phyloP scores from a whole-genome alignment of 2,888 invertebrate genomes.

The Sturmia bella region DNA sequence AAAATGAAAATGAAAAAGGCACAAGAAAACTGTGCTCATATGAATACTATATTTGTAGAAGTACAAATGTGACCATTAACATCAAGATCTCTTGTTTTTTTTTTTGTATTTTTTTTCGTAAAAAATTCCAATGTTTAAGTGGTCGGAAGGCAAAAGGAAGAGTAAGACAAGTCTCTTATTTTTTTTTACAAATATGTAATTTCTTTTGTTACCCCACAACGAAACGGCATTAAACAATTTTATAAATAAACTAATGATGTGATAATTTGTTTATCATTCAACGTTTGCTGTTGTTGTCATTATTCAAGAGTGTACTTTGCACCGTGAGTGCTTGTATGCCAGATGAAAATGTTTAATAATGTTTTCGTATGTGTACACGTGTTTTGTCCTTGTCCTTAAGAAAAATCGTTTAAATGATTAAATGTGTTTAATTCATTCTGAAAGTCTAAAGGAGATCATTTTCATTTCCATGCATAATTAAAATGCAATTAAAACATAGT shows the following conservation, averaged over 20 bases:
- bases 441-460: not conserved
- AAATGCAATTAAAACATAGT: not conserved
- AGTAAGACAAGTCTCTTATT: not conserved
- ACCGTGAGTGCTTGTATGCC: slow-evolving; percentile 3
- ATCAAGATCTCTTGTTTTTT: slow-evolving; percentile 5
- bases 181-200: slow-evolving; percentile 11
- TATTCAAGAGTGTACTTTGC: slow-evolving; percentile 30
- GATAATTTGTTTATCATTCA: slow-evolving; percentile 60
- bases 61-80: slow-evolving; percentile 3
- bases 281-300: slow-evolving; percentile 38
- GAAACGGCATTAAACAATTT: slow-evolving; percentile 31
- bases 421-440: not conserved
- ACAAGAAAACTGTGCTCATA: slow-evolving; percentile 4
- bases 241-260: slow-evolving; percentile 66
- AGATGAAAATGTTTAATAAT: not conserved
- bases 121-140: not conserved
- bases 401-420: not conserved
- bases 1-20: not conserved
- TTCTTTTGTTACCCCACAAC: slow-evolving; percentile 39
- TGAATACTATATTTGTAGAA: not conserved
- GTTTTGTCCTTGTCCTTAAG: slow-evolving; percentile 64
- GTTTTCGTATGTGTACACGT: not conserved
- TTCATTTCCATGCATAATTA: not conserved
- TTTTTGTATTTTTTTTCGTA: not conserved
- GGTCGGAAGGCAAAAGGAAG: not conserved